Conservation (phyloP, 2,888 invertebrate genomes). For the Drosophila helvetica region DNA sequence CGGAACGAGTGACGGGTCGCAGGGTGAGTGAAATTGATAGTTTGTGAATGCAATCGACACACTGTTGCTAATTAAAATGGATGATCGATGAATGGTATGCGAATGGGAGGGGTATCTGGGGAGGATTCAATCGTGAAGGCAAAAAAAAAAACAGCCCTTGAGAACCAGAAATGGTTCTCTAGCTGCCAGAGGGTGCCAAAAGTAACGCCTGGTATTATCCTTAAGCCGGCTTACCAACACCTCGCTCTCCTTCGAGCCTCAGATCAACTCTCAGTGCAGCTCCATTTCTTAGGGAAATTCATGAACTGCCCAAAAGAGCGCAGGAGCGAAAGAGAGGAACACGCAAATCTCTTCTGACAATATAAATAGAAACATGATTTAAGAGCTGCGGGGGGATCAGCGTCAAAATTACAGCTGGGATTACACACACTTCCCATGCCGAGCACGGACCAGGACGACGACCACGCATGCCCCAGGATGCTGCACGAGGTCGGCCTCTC, state of each 20-base stretch:
- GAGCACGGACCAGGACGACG: too few relatives aligned
- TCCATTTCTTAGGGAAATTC: constrained; percentile 37
- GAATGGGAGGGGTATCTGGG: constrained; percentile 38
- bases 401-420: constrained; percentile 82
- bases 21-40: constrained; percentile 79
- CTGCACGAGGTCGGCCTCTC: constrained; percentile 37
- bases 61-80: constrained; percentile 77
- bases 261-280: constrained; percentile 22
- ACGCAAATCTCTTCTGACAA: constrained; percentile 82
- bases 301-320: constrained; percentile 22
- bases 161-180: constrained; percentile 52
- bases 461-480: constrained; percentile 32
- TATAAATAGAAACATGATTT: constrained; percentile 83
- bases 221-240: constrained; percentile 76
- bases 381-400: constrained; percentile 81
- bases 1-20: constrained; percentile 8
- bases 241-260: constrained; percentile 37
- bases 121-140: too few relatives aligned
- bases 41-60: constrained; percentile 78
- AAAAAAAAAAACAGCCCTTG: constrained; percentile 64
- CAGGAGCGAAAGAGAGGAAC: constrained; percentile 16
- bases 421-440: constrained; percentile 63
- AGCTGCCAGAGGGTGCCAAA: constrained; percentile 33
- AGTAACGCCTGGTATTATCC: constrained; percentile 42
- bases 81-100: constrained; percentile 66